Evolutionary conservation across 1,140 invertebrate genomes (phyloP), one percentile per base, ranked within the genome.

Genomic region (Zaprionus lachaisei): DNA sequence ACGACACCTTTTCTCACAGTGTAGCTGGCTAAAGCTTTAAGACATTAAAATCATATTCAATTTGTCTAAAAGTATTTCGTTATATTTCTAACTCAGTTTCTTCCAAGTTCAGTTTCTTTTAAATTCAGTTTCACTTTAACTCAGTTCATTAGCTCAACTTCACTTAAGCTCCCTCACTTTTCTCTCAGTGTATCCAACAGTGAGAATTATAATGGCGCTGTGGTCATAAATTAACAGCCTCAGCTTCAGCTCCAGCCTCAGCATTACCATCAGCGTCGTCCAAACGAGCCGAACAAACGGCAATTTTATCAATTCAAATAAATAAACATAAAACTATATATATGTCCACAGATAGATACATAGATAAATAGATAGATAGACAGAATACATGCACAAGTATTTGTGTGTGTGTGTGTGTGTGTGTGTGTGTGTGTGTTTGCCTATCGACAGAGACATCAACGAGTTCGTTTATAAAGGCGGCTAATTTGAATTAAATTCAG

Each of bases 171-270:
- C 4, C 47, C 3, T n/a, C 12, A 5, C 20, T 4, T 51, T 24
- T 51, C 20, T 14, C 47, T 56, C 54, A 31, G 26, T 56, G 58
- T 51, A 24, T 11, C 5, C 2, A 41, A 11, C 22, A 26, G 72
- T 76, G 73, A 71, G 73, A 76, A 76, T 72, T 76, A 72, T 76
- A 71, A 76, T 72, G 61, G 61, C 68, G 73, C 22, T 72, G 61
- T 60, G 67, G 24, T 34, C 68, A 66, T 76, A 76, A 76, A 76
- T 72, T 72, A 72, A 55, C 34, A 58, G 64, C 15, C 20, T 26
- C 51, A 34, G 2, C 22, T 15, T 20, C 31, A 57, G 49, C 47
- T 24, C 26, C 41, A 17, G 55, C 22, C 15, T 26, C 17, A 24
- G 22, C n/a, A n/a, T 31, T 20, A 57, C n/a, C 31, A 34, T 34